Conservation (phyloP, 2,113 vertebrate species). For the Leptosomus discolor region DNA sequence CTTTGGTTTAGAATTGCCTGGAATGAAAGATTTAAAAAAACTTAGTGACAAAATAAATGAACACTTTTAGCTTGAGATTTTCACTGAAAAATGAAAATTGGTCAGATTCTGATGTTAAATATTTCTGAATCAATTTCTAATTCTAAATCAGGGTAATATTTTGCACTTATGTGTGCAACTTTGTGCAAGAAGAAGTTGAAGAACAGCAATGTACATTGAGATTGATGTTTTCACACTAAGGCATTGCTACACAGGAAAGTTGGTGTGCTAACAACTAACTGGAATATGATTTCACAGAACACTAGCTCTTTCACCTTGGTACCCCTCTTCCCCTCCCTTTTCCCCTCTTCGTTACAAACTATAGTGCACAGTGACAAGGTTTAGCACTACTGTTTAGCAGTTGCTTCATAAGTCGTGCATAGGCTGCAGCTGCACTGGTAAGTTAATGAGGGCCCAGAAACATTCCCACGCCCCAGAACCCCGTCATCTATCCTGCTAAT, state of each 20-base stretch:
- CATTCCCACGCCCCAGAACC: not conserved
- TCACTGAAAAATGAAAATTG: not conserved
- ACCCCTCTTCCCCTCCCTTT: not conserved
- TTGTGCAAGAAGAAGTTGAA: not conserved
- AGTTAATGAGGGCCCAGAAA: not conserved
- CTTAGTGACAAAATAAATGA: not conserved
- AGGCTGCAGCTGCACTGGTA: not conserved
- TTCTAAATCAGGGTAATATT: not conserved
- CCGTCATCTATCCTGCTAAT: not conserved
- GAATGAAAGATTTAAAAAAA: not conserved
- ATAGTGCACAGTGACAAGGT: not conserved
- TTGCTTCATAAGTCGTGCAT: not conserved
- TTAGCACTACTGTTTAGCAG: not conserved
- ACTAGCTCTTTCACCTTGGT: not conserved
- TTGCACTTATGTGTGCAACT: not conserved
- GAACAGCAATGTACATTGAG: not conserved
- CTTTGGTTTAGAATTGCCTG: not conserved
- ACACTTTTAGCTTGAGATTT: not conserved
- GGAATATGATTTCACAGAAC: not conserved
- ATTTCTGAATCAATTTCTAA: not conserved
- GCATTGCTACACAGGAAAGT: not conserved
- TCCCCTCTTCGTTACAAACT: not conserved
- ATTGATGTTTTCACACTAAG: not conserved
- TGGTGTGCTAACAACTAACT: not conserved
- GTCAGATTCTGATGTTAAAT: not conserved